These are phyloP conservation scores for Synanthedon tipuliformis DNA, from an alignment of 2,888 invertebrate genomes.

Conservation along the genomic window DNA sequence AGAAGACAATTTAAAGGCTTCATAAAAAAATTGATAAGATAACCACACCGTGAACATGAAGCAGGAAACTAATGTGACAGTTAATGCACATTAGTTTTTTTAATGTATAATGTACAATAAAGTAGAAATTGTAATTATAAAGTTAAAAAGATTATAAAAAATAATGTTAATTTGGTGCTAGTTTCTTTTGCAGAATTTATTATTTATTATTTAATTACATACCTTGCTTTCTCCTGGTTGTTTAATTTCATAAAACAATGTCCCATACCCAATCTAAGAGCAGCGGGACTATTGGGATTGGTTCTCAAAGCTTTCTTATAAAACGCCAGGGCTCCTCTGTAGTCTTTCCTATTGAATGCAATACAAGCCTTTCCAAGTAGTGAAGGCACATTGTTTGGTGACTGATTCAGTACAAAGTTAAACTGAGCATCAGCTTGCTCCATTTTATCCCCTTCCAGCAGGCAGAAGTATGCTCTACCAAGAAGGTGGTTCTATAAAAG, in stretches of 20 bases:
- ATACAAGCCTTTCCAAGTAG: conserved; percentile 98
- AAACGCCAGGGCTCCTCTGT: conserved; percentile 93
- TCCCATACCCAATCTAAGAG: conserved; percentile 96
- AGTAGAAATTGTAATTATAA: no score
- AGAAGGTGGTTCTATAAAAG: conserved; percentile 89
- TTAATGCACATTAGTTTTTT: no score
- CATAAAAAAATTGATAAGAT: no score
- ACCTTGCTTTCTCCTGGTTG: conserved; percentile 94
- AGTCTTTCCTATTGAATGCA: conserved; percentile 97
- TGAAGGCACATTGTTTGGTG: conserved; percentile 96
- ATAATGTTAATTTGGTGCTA: background rate
- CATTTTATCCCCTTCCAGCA: conserved; percentile 99
- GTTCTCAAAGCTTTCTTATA: conserved; percentile 97
- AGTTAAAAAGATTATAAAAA: no score
- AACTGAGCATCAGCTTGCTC: conserved; percentile 99
- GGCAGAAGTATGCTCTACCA: conserved; percentile 97
- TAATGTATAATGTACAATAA: no score
- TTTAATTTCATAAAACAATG: conserved; percentile 98
- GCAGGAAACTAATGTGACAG: no score
- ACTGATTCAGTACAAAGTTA: conserved; percentile 97
- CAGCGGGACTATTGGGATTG: conserved; percentile 97
- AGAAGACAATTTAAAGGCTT: no score
- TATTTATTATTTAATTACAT: conserved; percentile 11
- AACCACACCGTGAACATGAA: no score
- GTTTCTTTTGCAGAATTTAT: background rate